Evolutionary conservation across 2,797 vertebrate species (phyloP).

Genomic region (Nyctalus aviator): DNA sequence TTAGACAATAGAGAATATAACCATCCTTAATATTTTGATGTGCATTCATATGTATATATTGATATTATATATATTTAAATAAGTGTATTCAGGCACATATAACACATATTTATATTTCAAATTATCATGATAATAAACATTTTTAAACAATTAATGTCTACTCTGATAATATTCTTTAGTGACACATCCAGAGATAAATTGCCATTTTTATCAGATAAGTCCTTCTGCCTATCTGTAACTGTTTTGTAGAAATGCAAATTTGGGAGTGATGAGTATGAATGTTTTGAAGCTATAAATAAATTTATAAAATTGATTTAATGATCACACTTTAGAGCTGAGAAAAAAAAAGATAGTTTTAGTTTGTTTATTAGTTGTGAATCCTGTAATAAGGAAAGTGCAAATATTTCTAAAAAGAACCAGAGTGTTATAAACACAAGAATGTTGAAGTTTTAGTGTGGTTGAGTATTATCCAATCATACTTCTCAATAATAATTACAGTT

Average conservation of each 20-base stretch:
- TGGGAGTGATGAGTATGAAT: neutral
- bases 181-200: neutral
- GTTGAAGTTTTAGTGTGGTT: neutral
- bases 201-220: neutral
- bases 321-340: neutral
- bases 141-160: neutral
- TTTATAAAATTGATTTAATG: conserved; percentile 12
- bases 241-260: neutral
- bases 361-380: neutral
- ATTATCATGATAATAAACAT: neutral
- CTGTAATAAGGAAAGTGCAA: neutral
- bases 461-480: neutral
- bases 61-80: neutral
- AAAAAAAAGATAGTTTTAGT: neutral
- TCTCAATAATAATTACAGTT: neutral
- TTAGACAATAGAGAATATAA: neutral
- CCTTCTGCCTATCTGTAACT: neutral
- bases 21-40: neutral
- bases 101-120: neutral
- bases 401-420: neutral
- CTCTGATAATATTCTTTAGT: neutral
- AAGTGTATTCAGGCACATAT: neutral
- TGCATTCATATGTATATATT: neutral
- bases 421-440: neutral
- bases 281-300: neutral